Conservation (phyloP, 2,888 invertebrate species). For the Epistrophe grossulariae region DNA sequence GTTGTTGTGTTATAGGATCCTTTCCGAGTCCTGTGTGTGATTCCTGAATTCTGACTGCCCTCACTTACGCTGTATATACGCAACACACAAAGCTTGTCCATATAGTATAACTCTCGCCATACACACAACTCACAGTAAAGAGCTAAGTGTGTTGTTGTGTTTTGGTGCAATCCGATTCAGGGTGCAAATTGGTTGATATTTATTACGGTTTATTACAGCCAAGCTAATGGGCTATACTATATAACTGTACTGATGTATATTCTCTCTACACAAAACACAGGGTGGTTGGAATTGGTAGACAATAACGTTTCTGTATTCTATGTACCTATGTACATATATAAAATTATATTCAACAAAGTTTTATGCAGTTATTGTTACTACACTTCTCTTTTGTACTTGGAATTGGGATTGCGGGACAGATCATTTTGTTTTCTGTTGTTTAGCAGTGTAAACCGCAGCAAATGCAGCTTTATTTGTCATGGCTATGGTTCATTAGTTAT, state of each 20-base stretch:
- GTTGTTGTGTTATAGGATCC: slow-evolving; percentile 15
- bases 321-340: slow-evolving; percentile 2
- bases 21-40: slow-evolving; percentile 13
- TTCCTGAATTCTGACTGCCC: background rate
- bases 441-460: slow-evolving; percentile 45
- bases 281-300: slow-evolving; percentile 23
- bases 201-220: slow-evolving; percentile 74
- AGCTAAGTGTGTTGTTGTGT: slow-evolving; percentile 24
- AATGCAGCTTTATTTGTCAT: slow-evolving; percentile 52
- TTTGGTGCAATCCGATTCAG: slow-evolving; percentile 61
- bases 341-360: slow-evolving; percentile 56
- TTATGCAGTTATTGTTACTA: slow-evolving; percentile 1
- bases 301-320: slow-evolving; percentile 21
- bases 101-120: background rate
- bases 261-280: slow-evolving; percentile 3
- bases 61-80: background rate
- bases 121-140: background rate
- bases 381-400: slow-evolving; percentile 28
- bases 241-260: background rate
- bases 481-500: slow-evolving; percentile 53
- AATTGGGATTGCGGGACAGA: background rate
- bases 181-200: slow-evolving; percentile 74
- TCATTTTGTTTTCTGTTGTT: slow-evolving; percentile 29
- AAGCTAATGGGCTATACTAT: slow-evolving; percentile 54
- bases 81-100: slow-evolving; percentile 14